Conservation (phyloP, 2,113 vertebrate genomes). For the Gadus macrocephalus region DNA sequence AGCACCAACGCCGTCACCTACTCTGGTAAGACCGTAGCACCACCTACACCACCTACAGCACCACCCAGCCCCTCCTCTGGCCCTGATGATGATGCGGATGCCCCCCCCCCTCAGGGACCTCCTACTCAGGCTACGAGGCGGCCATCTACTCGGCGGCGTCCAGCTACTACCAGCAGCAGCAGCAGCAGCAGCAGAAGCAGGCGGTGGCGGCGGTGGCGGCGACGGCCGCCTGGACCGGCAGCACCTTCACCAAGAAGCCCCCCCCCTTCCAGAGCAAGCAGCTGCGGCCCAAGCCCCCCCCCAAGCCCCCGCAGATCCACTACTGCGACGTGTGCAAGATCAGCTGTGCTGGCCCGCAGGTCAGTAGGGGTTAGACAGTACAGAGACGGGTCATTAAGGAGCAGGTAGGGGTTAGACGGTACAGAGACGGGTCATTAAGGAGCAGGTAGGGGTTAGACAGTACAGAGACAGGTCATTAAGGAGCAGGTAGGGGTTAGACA, state of each 20-base stretch:
- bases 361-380: slow-evolving; percentile 45
- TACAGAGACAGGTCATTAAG: too few species aligned
- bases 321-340: slow-evolving; percentile 99
- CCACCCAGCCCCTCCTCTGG: too few species aligned
- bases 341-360: slow-evolving; percentile 98
- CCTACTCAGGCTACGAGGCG: slow-evolving; percentile 96
- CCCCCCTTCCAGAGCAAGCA: slow-evolving; percentile 95
- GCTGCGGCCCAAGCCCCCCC: slow-evolving; percentile 92
- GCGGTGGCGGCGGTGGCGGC: slow-evolving; percentile 87
- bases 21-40: slow-evolving; percentile 63
- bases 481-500: too few species aligned
- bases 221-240: slow-evolving; percentile 92
- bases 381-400: too few species aligned
- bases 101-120: slow-evolving; percentile 76
- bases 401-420: too few species aligned
- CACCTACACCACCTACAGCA: too few species aligned
- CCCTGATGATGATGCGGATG: too few species aligned
- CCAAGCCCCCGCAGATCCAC: slow-evolving; percentile 97
- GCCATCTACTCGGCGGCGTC: slow-evolving; percentile 98
- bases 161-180: slow-evolving; percentile 90
- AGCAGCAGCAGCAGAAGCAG: slow-evolving; percentile 88
- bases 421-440: too few species aligned
- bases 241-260: slow-evolving; percentile 93
- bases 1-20: slow-evolving; percentile 97
- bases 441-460: too few species aligned